Evolutionary conservation across 2,797 vertebrate genomes (phyloP), one percentile per base, ranked within the genome.

Genomic region (Pampus argenteus): DNA sequence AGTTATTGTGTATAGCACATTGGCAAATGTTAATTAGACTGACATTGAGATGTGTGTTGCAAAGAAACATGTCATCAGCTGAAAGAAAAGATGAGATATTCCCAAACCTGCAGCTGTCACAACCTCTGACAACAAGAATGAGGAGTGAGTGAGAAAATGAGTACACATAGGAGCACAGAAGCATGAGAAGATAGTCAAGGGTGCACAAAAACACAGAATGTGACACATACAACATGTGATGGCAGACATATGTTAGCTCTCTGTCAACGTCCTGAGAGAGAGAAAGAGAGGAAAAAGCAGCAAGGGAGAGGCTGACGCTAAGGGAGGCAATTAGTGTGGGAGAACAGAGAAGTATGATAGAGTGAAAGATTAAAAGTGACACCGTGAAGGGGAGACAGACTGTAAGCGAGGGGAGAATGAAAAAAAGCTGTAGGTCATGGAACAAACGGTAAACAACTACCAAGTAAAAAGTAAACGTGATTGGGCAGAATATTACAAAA

Each of bases 291-390:
- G 36, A 55, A 58, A 40, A 74, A 57, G 57, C 58, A 71, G 71
- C 57, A 28, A 15, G 64, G 66, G 74, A 77, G 60, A 67, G 48
- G 55, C 29, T 48, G 79, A 60, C 50, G 45, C 70, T 55, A 61
- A 82, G 83, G 65, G 74, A 85, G 63, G 75, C 77, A 83, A 83
- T 85, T 86, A 84, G 72, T 66, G 56, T 42, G 61, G 66, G 65
- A 73, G 68, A 36, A 28, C 56, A 64, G 72, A 65, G 56, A 67
- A 70, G 57, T 28, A 28, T 9, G 68, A 69, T 51, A 55, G 63
- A 76, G 28, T 38, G 45, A 74, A 74, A 65, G 57, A 81, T 82
- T 7, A 31, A 78, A 82, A 81, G 74, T 78, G 82, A 85, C 82
- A 77, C 55, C 14, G 60, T 73, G 59, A 57, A 34, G 63, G 76